phyloP scores from a whole-genome alignment of 1,140 invertebrate species.

The Pachypeltis micranthus region DNA sequence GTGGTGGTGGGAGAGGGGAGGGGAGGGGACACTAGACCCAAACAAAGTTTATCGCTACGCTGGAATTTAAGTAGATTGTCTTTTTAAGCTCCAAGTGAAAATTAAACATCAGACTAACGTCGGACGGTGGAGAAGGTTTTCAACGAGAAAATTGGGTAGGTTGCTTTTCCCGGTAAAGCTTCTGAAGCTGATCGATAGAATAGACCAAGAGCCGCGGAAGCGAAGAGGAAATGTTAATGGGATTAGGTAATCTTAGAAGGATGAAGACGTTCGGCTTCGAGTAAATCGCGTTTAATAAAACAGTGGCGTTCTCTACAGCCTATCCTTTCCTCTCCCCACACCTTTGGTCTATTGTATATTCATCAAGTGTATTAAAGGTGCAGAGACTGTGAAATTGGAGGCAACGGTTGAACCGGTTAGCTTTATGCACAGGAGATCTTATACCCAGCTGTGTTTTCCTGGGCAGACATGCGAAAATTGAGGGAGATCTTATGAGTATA shows the following conservation, averaged over 20 bases:
- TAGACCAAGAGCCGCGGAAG: neutral
- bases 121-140: too few species aligned
- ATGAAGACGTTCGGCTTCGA: neutral
- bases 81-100: too few species aligned
- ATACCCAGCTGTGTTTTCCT: too few species aligned
- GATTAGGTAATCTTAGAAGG: slow-evolving; percentile 4
- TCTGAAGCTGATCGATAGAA: slow-evolving; percentile 2
- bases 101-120: too few species aligned
- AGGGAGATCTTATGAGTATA: too few species aligned
- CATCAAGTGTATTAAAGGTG: slow-evolving; percentile 20
- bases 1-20: too few species aligned
- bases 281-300: slow-evolving; percentile 5
- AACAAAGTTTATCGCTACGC: too few species aligned
- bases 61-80: too few species aligned
- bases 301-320: neutral
- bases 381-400: slow-evolving; percentile 23
- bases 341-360: slow-evolving; percentile 20
- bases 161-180: too few species aligned
- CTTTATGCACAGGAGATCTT: slow-evolving; percentile 15
- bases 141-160: too few species aligned
- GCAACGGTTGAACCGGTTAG: slow-evolving; percentile 19
- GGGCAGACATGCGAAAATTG: too few species aligned
- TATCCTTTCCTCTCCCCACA: neutral
- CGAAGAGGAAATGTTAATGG: slow-evolving; percentile 1
- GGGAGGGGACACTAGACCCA: too few species aligned